Conservation (phyloP, 2,113 vertebrate genomes). For the Phyllostomus discolor region DNA sequence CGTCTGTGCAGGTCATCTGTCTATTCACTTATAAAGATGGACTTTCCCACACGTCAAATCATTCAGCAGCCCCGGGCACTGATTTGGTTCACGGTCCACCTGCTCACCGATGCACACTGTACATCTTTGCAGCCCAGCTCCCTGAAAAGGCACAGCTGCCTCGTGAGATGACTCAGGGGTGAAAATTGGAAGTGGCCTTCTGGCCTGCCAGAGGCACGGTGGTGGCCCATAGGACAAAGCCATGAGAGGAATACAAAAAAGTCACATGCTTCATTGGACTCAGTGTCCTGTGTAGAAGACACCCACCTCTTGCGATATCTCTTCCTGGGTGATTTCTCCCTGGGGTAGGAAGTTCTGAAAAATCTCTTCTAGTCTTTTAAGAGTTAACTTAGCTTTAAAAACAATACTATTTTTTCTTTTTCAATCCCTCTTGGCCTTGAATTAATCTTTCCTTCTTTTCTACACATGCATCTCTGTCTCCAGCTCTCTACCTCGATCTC, state of each 20-base stretch:
- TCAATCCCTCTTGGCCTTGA: neutral
- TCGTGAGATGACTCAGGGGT: neutral
- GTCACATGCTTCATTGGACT: neutral
- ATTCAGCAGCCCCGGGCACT: neutral
- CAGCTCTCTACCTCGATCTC: neutral
- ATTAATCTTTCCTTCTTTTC: neutral
- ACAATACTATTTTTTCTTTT: neutral
- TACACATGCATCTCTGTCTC: neutral
- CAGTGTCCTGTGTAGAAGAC: neutral
- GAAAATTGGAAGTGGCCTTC: neutral
- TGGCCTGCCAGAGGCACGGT: neutral
- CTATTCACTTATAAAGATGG: neutral
- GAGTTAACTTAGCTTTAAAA: neutral
- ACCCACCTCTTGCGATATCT: neutral
- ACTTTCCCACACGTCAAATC: neutral
- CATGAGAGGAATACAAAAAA: neutral
- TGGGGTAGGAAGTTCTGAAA: neutral
- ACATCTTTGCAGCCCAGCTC: neutral
- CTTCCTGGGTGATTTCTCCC: neutral
- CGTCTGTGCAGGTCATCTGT: neutral
- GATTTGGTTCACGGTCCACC: neutral
- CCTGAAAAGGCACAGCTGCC: constrained; percentile 12
- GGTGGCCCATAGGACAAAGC: neutral
- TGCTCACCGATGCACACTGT: neutral
- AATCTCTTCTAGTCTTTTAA: neutral